Evolutionary conservation across 2,113 vertebrate species (phyloP), one percentile per base, ranked within the genome.

Genomic region (Martes martes): DNA sequence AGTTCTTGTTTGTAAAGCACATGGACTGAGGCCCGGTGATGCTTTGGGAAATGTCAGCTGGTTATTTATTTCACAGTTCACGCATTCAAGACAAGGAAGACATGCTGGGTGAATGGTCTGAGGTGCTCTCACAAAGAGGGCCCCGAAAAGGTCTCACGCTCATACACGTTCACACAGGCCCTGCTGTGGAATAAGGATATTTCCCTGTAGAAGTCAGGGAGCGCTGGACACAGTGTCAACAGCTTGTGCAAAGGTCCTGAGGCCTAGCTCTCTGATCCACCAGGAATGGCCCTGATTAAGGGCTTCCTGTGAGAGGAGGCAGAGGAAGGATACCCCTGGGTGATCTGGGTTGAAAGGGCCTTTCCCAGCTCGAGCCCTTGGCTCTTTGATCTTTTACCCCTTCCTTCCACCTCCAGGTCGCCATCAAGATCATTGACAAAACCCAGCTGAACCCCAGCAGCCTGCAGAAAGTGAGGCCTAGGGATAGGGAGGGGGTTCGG

Each of bases 381-480:
- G 36, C 14, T 33, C 47, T 24, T 67, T 81, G 76, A 81, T 73
- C 74, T 87, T 21, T 33, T 4, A n/a, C n/a, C 11, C 0, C 3
- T 19, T 50, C 59, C 61, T 82, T 76, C 18, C 7, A 7, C 57
- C 23, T 91, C 59, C 82, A 99, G 99, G 99, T 99, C 0, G 99
- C 99, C 74, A 99, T 99, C 97, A 99, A 99, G 97, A 99, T 99
- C 88, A 99, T 99, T 0, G 99, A 99, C 97, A 99, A 99, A 82
- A 98, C 97, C 55, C 96, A 98, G 89, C 89, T 97, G 65, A 98
- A 98, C 55, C 98, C 98, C 92, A 98, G 97, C 85, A 98, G 98
- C 96, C 91, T 98, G n/a, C 98, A 98, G 86, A 97, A 98, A 95
- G 98, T 96, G 59, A 97, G 93, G 26, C 52, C 39, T 33, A 14